Percentiles rank a stretch among this genome's conserved stretches.
Conservation (phyloP, 2,888 invertebrate species). For the Heliconius ismenius region DNA sequence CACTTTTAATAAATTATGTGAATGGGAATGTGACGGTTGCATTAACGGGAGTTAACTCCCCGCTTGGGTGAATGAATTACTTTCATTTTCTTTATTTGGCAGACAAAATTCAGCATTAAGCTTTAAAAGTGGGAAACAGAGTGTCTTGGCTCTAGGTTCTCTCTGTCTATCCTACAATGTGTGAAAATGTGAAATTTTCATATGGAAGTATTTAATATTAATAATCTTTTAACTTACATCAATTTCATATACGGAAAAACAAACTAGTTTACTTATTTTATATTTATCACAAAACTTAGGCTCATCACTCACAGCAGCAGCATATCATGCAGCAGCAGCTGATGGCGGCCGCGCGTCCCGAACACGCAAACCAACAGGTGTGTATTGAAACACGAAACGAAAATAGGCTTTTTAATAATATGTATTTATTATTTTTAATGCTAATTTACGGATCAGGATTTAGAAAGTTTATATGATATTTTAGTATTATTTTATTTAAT, state of each 20-base stretch:
- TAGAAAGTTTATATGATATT: neutral
- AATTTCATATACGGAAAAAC: neutral
- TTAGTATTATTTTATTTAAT: neutral
- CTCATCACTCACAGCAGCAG: conserved; percentile 79
- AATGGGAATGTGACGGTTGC: too few species aligned
- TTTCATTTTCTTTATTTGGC: too few species aligned
- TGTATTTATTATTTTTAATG: neutral
- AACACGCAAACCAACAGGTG: conserved; percentile 76
- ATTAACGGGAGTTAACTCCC: too few species aligned
- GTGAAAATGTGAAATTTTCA: too few species aligned
- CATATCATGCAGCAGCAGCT: conserved; percentile 80
- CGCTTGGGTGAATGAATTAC: too few species aligned
- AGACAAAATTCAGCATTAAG: too few species aligned
- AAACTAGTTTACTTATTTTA: conserved; percentile 20
- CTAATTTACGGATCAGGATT: neutral
- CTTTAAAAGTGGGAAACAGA: too few species aligned
- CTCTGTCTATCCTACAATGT: too few species aligned
- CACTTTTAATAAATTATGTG: too few species aligned
- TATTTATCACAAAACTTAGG: conserved; percentile 51
- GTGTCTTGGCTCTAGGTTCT: too few species aligned
- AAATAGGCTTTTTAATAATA: conserved; percentile 3
- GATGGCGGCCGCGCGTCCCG: conserved; percentile 67
- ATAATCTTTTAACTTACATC: neutral
- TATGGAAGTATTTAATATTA: too few species aligned
- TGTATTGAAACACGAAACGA: conserved; percentile 19